phyloP scores from a whole-genome alignment of 2,888 invertebrate genomes.

The Thera britannica region DNA sequence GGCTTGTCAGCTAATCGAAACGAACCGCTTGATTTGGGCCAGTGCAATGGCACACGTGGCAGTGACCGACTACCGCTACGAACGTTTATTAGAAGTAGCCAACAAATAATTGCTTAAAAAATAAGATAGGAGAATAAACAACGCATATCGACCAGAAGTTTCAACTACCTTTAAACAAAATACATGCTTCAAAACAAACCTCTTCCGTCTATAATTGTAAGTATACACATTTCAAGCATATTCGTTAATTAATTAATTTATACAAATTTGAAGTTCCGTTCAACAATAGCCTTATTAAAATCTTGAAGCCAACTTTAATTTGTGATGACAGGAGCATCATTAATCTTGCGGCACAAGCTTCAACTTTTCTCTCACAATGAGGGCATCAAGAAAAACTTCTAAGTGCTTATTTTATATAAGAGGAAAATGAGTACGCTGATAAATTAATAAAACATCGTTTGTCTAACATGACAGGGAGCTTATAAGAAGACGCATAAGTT shows the following conservation, averaged over 20 bases:
- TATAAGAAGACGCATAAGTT: background rate
- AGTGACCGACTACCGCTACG: background rate
- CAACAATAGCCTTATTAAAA: slow-evolving; percentile 75
- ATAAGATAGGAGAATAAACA: background rate
- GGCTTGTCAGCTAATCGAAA: slow-evolving; percentile 81
- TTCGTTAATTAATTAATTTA: slow-evolving; percentile 67
- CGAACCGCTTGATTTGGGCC: slow-evolving; percentile 69
- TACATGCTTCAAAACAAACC: background rate
- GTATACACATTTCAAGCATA: slow-evolving; percentile 11
- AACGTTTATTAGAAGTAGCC: background rate
- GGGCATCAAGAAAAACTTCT: slow-evolving; percentile 47
- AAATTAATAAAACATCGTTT: slow-evolving; percentile 6
- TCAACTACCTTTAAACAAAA: background rate
- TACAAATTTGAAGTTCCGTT: slow-evolving; percentile 66
- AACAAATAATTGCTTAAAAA: background rate
- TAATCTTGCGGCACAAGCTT: slow-evolving; percentile 68
- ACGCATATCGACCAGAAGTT: background rate
- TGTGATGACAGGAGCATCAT: slow-evolving; percentile 72
- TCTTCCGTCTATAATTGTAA: background rate
- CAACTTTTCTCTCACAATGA: slow-evolving; percentile 50
- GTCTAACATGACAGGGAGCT: background rate
- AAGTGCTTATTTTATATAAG: slow-evolving; percentile 18
- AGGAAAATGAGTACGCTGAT: slow-evolving; percentile 37
- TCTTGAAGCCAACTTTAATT: slow-evolving; percentile 75
- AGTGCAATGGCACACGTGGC: slow-evolving; percentile 60